Evolutionary conservation across 2,888 invertebrate genomes (phyloP), one percentile per base, ranked within the genome.

Genomic region (Caenorhabditis panamensis): DNA sequence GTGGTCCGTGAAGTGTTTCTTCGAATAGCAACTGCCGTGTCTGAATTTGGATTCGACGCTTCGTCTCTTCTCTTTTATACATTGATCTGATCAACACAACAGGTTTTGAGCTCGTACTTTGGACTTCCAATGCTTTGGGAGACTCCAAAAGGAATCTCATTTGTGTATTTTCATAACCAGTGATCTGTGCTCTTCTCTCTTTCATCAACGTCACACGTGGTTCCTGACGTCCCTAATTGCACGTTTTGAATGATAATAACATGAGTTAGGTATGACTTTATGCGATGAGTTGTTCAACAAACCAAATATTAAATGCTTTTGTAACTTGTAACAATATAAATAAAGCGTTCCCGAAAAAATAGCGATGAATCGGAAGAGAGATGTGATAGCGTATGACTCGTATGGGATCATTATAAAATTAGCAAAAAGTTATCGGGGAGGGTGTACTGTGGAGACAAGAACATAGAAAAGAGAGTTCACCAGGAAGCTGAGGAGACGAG

Each of bases 401-500:
- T 72, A 72, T 44, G 44, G 13, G 47, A 63, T 22, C 44, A 49
- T 63, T 54, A 63, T 63, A 47, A 64, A 36, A 68, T 59, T 68
- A 68, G 47, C 59, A 68, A 59, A 58, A 2, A 18, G 37, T 13
- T 37, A 49, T 18, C 22, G 20, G 22, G 16, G n/a, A n/a, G n/a
- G n/a, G n/a, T 16, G 53, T 31, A 31, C 16, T 16, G 26, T 8
- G 18, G 16, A 53, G 53, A 16, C 6, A 16, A n/a, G n/a, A n/a
- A n/a, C n/a, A n/a, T n/a, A n/a, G 2, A 64, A 64, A 36, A 54
- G 31, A 18, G 13, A 22, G 44, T 59, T 73, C 73, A 73, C 73
- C 73, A 73, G 73, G 73, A 73, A 66, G 59, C 36, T 51, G 69
- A 53, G 69, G 49, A 20, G 49, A 47, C 22, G 72, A 73, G 73